phyloP scores from a whole-genome alignment of 2,888 invertebrate genomes.

The Drosophila rellima region DNA sequence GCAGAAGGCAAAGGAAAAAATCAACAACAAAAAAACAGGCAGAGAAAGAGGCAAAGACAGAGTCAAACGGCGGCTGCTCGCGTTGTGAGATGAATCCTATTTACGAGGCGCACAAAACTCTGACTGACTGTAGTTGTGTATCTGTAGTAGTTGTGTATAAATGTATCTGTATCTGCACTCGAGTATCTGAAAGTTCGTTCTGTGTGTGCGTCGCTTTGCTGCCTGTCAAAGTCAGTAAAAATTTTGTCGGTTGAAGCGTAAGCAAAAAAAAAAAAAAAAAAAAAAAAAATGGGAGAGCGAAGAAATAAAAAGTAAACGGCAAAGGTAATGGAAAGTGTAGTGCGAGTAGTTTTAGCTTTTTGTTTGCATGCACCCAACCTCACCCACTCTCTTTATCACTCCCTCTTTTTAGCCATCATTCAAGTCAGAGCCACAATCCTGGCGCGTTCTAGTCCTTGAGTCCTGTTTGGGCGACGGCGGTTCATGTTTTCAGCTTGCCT shows the following conservation, averaged over 20 bases:
- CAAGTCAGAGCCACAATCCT: slow-evolving; percentile 50
- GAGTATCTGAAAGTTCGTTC: slow-evolving; percentile 56
- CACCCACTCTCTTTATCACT: neutral
- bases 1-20: slow-evolving; percentile 32
- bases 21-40: slow-evolving; percentile 9
- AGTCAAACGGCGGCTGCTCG: slow-evolving; percentile 67
- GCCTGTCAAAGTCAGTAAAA: slow-evolving; percentile 80
- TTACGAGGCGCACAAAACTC: slow-evolving; percentile 71
- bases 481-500: slow-evolving; percentile 40
- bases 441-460: slow-evolving; percentile 33
- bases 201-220: slow-evolving; percentile 50
- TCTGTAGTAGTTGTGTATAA: neutral
- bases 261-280: slow-evolving; percentile 35
- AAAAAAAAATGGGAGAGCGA: slow-evolving; percentile 14
- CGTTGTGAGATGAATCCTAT: slow-evolving; percentile 79
- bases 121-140: slow-evolving; percentile 38
- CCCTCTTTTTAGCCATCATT: slow-evolving; percentile 35
- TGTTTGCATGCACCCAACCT: slow-evolving; percentile 15
- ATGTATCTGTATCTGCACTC: slow-evolving; percentile 19
- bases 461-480: slow-evolving; percentile 35
- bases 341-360: slow-evolving; percentile 58
- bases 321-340: slow-evolving; percentile 71
- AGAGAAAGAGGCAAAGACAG: slow-evolving; percentile 24
- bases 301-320: slow-evolving; percentile 42
- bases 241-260: slow-evolving; percentile 62